Evolutionary conservation across 2,888 invertebrate genomes (phyloP).

Genomic region (Sphinx pinastri): DNA sequence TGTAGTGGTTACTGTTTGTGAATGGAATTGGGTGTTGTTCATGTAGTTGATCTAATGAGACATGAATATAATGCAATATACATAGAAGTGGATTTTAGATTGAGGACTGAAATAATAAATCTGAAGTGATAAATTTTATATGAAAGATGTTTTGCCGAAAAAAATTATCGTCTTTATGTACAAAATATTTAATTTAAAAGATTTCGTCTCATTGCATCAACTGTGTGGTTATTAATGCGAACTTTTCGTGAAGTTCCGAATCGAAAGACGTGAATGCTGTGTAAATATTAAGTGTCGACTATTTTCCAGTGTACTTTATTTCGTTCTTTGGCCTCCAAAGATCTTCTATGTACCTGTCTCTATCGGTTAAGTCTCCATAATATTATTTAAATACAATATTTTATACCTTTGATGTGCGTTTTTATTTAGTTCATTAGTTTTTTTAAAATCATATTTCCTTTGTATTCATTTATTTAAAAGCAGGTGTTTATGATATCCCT

Average conservation of each 20-base stretch:
- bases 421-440: not conserved
- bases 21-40: not conserved
- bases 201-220: not conserved
- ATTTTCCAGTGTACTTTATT: conserved; percentile 23
- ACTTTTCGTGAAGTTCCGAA: not conserved
- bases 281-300: conserved; percentile 2
- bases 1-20: not conserved
- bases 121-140: no score
- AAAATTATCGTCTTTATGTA: not conserved
- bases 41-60: conserved; percentile 2
- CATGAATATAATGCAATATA: not conserved
- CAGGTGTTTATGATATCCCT: no score
- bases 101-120: no score
- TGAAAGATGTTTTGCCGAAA: not conserved
- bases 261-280: conserved; percentile 5
- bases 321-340: conserved; percentile 35
- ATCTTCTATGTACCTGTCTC: conserved; percentile 38
- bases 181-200: not conserved
- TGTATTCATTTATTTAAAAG: no score
- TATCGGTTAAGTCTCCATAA: conserved; percentile 26
- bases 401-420: not conserved
- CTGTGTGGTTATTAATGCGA: not conserved
- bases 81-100: no score
- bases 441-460: not conserved
- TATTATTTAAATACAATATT: conserved; percentile 21